Evolutionary conservation across 2,888 invertebrate genomes (phyloP), one percentile per base, ranked within the genome.

Genomic region (Strigamia crassipes): DNA sequence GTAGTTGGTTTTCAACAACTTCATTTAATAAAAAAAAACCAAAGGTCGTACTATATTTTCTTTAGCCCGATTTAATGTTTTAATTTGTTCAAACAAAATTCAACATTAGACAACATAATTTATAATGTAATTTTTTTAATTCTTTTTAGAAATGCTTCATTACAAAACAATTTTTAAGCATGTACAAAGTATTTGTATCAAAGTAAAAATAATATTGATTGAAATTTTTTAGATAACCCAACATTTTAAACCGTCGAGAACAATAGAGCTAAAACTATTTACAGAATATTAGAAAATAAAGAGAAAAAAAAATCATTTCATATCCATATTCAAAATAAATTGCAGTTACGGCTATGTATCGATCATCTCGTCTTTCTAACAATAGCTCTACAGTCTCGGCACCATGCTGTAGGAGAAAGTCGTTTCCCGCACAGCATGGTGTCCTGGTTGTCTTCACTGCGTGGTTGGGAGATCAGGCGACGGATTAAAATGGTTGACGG

Each of bases 341-440:
- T 15, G 0, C 31, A 73, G 13, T 31, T 73, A 73, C 18, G n/a
- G 56, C 56, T 56, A 73, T 27, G 23, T 66, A 12, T 66, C 66
- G 23, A 66, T 66, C 66, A 66, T 27, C 66, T 27, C 31, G 13
- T 12, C 31, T 27, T 31, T 31, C 73, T 73, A 31, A 73, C 31
- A 31, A 27, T 73, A 73, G 73, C 73, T 73, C 73, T 73, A 73
- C 27, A 73, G 73, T 73, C 73, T 73, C 73, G 73, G 73, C 10
- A 13, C 73, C 73, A 73, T 73, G 73, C 73, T 73, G 73, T 31
- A 27, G 1, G 73, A 73, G 73, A 73, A 73, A 31, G 31, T 31
- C 56, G 27, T 73, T 31, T 73, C 73, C n/a, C 73, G 3, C 31
- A 73, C 73, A 73, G 73, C 73, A 73, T 73, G 73, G 73, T 1